A percentile compares a stretch with the other conserved stretches of the same genome.
phyloP scores from a whole-genome alignment of 2,113 vertebrate genomes.

The Albula glossodonta region DNA sequence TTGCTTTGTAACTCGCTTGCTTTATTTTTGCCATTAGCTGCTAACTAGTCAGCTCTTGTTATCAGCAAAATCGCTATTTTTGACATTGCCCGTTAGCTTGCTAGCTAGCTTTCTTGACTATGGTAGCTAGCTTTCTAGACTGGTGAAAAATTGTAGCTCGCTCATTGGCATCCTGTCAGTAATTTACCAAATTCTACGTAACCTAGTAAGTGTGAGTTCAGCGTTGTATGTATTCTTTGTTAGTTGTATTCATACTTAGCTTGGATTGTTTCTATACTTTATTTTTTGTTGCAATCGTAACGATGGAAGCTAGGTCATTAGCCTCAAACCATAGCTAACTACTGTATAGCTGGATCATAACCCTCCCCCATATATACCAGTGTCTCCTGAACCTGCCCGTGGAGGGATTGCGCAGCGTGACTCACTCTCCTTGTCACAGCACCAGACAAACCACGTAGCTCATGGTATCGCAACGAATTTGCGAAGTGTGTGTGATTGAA shows the following conservation, averaged over 20 bases:
- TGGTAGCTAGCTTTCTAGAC: neutral
- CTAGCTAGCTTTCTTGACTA: neutral
- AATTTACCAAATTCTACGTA: no score
- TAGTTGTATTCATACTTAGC: no score
- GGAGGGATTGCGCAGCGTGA: neutral
- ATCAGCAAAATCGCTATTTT: neutral
- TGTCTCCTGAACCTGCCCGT: neutral
- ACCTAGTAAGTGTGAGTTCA: neutral
- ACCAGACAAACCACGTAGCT: neutral
- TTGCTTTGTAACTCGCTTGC: neutral
- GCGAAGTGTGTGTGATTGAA: neutral
- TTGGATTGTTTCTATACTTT: no score
- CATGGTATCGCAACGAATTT: neutral
- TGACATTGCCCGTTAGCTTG: neutral
- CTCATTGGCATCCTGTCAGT: no score
- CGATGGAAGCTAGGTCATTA: neutral
- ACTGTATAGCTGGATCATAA: neutral
- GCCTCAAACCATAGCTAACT: neutral
- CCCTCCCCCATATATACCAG: neutral
- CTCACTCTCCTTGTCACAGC: neutral
- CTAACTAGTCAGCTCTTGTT: neutral
- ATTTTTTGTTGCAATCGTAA: neutral
- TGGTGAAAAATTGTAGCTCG: no score
- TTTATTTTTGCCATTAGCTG: neutral
- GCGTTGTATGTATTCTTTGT: no score